Conservation (phyloP, 2,797 vertebrate genomes). For the Phaenicophaeus curvirostris region DNA sequence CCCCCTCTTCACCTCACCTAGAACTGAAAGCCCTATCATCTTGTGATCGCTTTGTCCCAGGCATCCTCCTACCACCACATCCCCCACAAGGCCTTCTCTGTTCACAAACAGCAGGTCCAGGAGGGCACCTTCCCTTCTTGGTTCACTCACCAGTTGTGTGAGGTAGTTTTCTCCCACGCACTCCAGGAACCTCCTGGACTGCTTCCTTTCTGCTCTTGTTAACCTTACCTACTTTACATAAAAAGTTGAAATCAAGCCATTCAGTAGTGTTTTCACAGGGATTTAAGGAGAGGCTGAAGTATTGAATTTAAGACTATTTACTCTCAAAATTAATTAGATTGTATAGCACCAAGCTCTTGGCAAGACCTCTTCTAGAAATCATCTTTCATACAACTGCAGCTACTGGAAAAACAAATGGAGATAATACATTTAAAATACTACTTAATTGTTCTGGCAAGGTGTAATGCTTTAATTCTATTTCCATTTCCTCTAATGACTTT, state of each 20-base stretch:
- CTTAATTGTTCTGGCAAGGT: background rate
- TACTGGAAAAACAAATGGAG: background rate
- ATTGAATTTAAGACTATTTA: background rate
- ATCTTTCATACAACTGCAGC: background rate
- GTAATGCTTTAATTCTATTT: background rate
- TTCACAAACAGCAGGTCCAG: no score
- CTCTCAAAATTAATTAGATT: background rate
- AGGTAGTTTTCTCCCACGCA: no score
- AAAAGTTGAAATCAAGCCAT: background rate
- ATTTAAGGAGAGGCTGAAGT: background rate
- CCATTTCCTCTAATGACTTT: conserved; percentile 3
- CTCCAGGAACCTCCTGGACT: no score
- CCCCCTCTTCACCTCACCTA: no score
- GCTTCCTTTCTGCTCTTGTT: no score
- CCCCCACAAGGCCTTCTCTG: no score
- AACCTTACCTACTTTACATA: background rate
- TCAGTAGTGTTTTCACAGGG: background rate
- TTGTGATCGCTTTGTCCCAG: no score
- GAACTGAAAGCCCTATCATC: no score
- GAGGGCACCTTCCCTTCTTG: no score
- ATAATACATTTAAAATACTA: background rate
- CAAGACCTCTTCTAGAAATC: background rate
- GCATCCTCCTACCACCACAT: no score
- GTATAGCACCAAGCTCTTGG: background rate
- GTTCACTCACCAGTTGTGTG: no score